Evolutionary conservation across 2,113 vertebrate species (phyloP), one percentile per base, ranked within the genome.

Genomic region (Stegastes partitus): DNA sequence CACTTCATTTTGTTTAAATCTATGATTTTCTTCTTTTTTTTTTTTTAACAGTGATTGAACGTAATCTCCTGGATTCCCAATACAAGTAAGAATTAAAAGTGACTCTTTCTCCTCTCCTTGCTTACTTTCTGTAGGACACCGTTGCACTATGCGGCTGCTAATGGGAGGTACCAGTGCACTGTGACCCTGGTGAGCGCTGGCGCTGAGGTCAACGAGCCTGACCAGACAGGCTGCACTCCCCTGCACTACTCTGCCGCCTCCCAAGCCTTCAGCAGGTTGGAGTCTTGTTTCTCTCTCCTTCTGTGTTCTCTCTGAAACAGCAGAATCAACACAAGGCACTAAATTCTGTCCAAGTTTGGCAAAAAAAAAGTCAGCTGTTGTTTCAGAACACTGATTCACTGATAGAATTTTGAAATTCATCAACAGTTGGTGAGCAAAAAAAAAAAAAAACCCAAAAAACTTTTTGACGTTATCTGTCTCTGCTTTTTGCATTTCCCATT

Each of bases 141-240:
- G 21, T 95, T 99, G 96, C 98, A 99, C 96, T 99, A 99, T 63
- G 95, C 97, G 56, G 96, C 97, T 61, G 97, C 97, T 92, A 98
- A 97, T 4, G 97, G 98, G 92, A 97, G 96, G 85, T 99, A 97
- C 88, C 96, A 97, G 95, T 98, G 97, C 89, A 96, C 96, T 1
- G 97, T 98, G 92, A 97, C 96, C 0, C 93, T 99, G 92, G 96
- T 99, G 81, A 96, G 95, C 3, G 96, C 97, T 3, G 97, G 97
- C 83, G 97, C 96, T 45, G 94, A 96, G 69, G 94, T 97, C 88
- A 97, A 97, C 0, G 96, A 97, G 90, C 92, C 95, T 1, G 98
- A 99, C 92, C 94, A 95, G 66, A 97, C 95, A 84, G 97, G 97
- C 91, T 99, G 98, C 69, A 97, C 96, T 82, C 94, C 97, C 50